A percentile compares a stretch with the other conserved stretches of the same genome.
phyloP scores from a whole-genome alignment of 2,888 invertebrate genomes.

The Monoplex corrugatus region DNA sequence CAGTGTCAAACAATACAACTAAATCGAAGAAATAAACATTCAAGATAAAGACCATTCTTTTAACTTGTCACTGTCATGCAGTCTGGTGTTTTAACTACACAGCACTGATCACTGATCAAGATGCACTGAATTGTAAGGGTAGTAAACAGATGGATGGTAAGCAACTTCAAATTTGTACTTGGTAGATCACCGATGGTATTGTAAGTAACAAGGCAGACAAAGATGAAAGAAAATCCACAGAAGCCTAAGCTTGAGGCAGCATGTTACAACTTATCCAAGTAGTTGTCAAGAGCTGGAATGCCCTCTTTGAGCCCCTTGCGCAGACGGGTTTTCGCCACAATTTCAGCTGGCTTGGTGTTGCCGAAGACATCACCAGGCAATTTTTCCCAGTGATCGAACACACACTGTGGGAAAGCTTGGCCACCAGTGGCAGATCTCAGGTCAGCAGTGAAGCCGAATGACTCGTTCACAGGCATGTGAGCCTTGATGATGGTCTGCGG shows the following conservation, averaged over 20 bases:
- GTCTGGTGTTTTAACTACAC: too few relatives aligned
- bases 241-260: background rate
- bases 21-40: too few relatives aligned
- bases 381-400: slow-evolving; percentile 99
- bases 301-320: slow-evolving; percentile 99
- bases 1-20: too few relatives aligned
- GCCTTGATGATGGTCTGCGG: slow-evolving; percentile 99
- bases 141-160: too few relatives aligned
- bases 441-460: slow-evolving; percentile 99
- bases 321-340: slow-evolving; percentile 94
- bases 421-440: slow-evolving; percentile 98
- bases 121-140: too few relatives aligned
- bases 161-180: too few relatives aligned
- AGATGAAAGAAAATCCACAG: background rate
- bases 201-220: too few relatives aligned
- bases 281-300: slow-evolving; percentile 96
- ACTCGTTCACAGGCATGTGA: slow-evolving; percentile 99
- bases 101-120: too few relatives aligned
- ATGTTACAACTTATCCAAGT: slow-evolving; percentile 98
- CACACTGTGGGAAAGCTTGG: slow-evolving; percentile 99
- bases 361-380: slow-evolving; percentile 97
- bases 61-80: too few relatives aligned
- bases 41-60: too few relatives aligned
- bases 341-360: slow-evolving; percentile 80
- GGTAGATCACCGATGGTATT: too few relatives aligned